Base-by-base conservation (phyloP, 2,113 vertebrate genomes). In the Prinia subflava region DNA sequence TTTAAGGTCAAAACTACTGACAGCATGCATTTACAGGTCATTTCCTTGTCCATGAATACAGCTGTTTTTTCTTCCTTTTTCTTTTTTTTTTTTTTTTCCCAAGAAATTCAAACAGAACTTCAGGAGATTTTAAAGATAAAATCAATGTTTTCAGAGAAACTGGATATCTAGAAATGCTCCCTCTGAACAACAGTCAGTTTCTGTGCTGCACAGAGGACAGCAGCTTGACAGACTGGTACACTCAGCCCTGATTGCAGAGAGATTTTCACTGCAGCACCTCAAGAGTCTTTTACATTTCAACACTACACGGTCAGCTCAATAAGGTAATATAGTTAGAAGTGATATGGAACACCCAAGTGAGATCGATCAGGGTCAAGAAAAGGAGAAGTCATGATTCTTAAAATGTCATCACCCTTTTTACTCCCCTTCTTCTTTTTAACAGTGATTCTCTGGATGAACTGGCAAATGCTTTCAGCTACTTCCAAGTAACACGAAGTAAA, bases 41-140 rank as follows among this genome's bases (percentile, higher is more conserved):
- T 77, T 63, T 80, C 16, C 14, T 90, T 71, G 74, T 50, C 55
- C 23, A 25, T 22, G 0, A 44, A 77, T 55, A 42, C 3, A 73
- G 12, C 11, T 63, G 13, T 5, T 20, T 46, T 37, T 17, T 49
- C 4, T 4, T 35, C 27, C 24, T 25, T 6, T 7, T 18, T 8
- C 3, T 8, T 44, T 53, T 21, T 31, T 3, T 3, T 30, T 27
- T 35, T 31, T 6, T 5, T 15, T 5, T 21, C 8, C 2, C 12
- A 67, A 5, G 9, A 63, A 71, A 87, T 56, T 35, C 73, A 24
- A 62, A 70, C 7, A 89, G 47, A 86, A 65, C 47, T 27, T 59
- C 11, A 2, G 15, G 27, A 71, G 7, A 64, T 87, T 85, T 90
- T 49, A 65, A 93, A 77, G 22, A 41, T 60, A 77, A 62, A 67